These are phyloP conservation scores for Gobio occitaniae DNA, from an alignment of 2,797 vertebrate species.

Conservation along the genomic window DNA sequence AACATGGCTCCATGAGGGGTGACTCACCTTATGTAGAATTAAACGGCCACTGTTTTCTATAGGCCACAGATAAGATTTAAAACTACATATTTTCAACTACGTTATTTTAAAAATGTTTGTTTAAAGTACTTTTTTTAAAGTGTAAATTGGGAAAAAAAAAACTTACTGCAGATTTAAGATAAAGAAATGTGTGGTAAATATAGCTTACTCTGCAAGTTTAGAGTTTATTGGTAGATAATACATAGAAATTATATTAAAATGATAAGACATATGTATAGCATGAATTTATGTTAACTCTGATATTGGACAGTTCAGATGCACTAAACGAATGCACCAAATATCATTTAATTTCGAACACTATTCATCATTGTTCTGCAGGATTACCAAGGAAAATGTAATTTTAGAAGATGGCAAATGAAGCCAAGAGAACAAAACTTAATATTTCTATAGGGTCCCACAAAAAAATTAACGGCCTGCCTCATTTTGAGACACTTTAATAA, in stretches of 20 bases:
- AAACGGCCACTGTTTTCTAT: background rate
- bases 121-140: background rate
- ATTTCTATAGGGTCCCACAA: conserved; percentile 49
- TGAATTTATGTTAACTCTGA: conserved; percentile 5
- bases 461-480: conserved; percentile 50
- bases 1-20: background rate
- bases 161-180: background rate
- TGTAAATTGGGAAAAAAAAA: background rate
- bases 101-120: background rate
- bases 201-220: background rate
- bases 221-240: background rate
- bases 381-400: conserved; percentile 59
- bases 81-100: background rate
- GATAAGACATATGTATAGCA: background rate
- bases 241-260: background rate
- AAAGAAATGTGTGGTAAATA: background rate
- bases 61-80: background rate
- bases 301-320: background rate
- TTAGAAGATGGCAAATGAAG: conserved; percentile 45
- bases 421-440: conserved; percentile 52
- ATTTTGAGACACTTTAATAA: conserved; percentile 60
- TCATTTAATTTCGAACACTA: conserved; percentile 24
- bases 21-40: background rate
- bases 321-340: background rate
- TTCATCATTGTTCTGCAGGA: conserved; percentile 44